phyloP scores from a whole-genome alignment of 2,888 invertebrate species.

The Parnassius mnemosyne region DNA sequence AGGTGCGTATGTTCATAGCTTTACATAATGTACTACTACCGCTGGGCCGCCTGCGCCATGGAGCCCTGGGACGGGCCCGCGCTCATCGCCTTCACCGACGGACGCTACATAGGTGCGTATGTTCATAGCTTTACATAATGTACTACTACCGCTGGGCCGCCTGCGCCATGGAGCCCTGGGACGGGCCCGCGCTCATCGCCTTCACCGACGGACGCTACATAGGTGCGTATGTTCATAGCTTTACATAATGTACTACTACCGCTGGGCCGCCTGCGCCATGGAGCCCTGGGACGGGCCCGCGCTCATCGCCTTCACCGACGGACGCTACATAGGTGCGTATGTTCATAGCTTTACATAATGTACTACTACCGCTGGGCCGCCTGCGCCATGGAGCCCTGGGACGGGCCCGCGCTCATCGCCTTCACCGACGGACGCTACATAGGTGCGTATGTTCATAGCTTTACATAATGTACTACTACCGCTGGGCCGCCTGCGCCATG shows the following conservation, averaged over 20 bases:
- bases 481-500: slow-evolving; percentile 98
- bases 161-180: slow-evolving; percentile 99
- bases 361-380: slow-evolving; percentile 99
- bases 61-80: slow-evolving; percentile 99
- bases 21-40: slow-evolving; percentile 86
- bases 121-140: background rate
- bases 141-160: slow-evolving; percentile 99
- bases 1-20: slow-evolving; percentile 69
- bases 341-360: background rate
- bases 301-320: slow-evolving; percentile 97
- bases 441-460: slow-evolving; percentile 69
- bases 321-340: slow-evolving; percentile 91
- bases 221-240: slow-evolving; percentile 69
- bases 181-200: slow-evolving; percentile 97
- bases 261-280: slow-evolving; percentile 98
- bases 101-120: slow-evolving; percentile 91
- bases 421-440: slow-evolving; percentile 99
- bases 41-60: slow-evolving; percentile 98
- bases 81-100: slow-evolving; percentile 97
- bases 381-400: slow-evolving; percentile 99
- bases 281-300: slow-evolving; percentile 99
- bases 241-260: slow-evolving; percentile 97
- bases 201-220: slow-evolving; percentile 99
- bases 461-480: slow-evolving; percentile 97
- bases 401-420: slow-evolving; percentile 97